Percentiles rank a stretch among this genome's conserved stretches.
phyloP scores from a whole-genome alignment of 2,888 invertebrate genomes.

The Sipha maydis region DNA sequence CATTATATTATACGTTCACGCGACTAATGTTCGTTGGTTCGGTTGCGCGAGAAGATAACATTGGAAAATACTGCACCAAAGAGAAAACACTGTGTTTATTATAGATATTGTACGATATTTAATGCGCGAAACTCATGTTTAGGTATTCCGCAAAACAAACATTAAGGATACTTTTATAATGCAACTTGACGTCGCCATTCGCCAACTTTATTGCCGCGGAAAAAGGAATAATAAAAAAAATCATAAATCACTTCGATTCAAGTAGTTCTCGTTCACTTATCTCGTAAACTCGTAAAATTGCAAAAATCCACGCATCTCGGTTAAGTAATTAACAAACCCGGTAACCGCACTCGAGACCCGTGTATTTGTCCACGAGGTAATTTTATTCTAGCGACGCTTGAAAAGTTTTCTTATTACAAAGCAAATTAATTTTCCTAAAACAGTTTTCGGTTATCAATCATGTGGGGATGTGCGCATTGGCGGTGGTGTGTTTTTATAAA shows the following conservation, averaged over 20 bases:
- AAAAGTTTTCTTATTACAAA: background rate
- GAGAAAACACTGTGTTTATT: background rate
- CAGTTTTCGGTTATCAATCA: background rate
- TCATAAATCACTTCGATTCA: background rate
- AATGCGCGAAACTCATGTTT: background rate
- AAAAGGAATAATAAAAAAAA: background rate
- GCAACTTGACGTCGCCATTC: background rate
- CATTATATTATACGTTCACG: background rate
- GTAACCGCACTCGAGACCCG: background rate
- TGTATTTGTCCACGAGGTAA: background rate
- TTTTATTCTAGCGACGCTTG: background rate
- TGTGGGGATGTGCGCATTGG: background rate
- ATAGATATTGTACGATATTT: background rate
- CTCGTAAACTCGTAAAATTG: background rate
- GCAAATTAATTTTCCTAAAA: background rate
- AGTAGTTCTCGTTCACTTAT: background rate
- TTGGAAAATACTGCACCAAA: background rate
- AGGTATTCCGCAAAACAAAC: background rate
- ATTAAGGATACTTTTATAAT: background rate
- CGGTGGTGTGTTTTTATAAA: background rate
- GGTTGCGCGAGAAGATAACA: background rate
- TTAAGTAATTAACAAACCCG: background rate
- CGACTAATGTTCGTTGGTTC: no score
- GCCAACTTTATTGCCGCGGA: background rate
- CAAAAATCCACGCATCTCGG: background rate